Base-by-base conservation (phyloP, 1,140 invertebrate species). In the Trichonephila clavata region DNA sequence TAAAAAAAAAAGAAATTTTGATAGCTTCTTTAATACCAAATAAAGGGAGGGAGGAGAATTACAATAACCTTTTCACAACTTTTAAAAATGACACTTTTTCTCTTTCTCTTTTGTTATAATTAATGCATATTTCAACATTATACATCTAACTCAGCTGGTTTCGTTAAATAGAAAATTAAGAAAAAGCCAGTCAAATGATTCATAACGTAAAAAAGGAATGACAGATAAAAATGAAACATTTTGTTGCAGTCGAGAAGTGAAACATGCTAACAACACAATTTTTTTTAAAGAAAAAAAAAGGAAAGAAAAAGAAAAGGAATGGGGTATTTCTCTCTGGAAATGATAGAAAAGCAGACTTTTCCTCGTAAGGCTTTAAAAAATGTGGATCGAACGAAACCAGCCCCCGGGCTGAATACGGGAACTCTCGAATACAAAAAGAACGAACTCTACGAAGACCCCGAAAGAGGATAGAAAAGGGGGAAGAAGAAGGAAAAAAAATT, bases 341-440 rank as follows among this genome's bases (percentile, higher is more conserved):
- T 84, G 81, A 84, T 57, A 84, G 81, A 84, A 84, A 84, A 84
- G 13, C 81, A 18, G 7, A 84, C 39, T 84, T 84, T 84, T 84
- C 81, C 81, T 59, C 16, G 81, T 84, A 84, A 57, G 3, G n/a
- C 20, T 84, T 84, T 24, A n/a, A 57, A 84, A 50, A 57, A 84
- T 14, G 43, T 24, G 81, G 81, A 84, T 14, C 57, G 24, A 27
- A 50, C 21, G 81, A 59, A 50, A 59, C n/a, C 81, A 50, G 14
- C 81, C 81, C 81, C 57, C 43, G 43, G 81, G 81, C 81, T 57
- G 14, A 8, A 84, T 59, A 84, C 43, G 81, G 57, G 57, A 20
- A 84, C n/a, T 57, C n/a, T 84, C 20, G 50, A 57, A 59, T n/a
- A 84, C 81, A 84, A 59, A 57, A 59, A 32, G 71, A 20, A 39